Evolutionary conservation across 2,113 vertebrate genomes (phyloP), one percentile per base, ranked within the genome.

Genomic region (Hemichromis elongatus): DNA sequence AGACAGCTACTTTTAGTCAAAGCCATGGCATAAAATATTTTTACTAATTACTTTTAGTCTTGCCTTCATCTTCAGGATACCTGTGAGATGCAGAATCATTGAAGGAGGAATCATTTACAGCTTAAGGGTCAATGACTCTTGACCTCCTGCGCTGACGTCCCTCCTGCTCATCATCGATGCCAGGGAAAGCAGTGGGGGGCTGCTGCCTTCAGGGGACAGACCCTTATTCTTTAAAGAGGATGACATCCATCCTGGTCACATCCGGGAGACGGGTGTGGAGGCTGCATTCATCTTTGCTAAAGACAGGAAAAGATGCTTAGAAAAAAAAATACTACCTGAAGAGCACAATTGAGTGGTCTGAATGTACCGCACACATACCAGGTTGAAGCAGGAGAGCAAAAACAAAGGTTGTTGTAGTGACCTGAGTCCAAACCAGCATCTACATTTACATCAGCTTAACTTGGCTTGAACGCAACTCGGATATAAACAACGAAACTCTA

Each of bases 91-190:
- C 88, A 56, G 96, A 93, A 11, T 96, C 96, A 19, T 80, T 94
- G 59, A 97, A 81, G 2, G 96, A 96, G 1, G 92, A 86, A 37
- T 97, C 96, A 1, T 12, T 50, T 52, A 91, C 94, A 26, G 93
- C 42, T 57, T 97, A 97, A 16, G 98, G 92, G 70, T 98, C 97
- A 5, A 97, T 88, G 37, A 95, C 97, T 55, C 93, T 95, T 2
- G 98, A 99, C 40, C 96, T 95, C 13, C 98, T 93, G 61, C 98
- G 96, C 81, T 98, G 97, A 55, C 96, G 92, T 42, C 97, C 95
- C 80, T 99, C 98, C 81, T 89, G 93, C 45, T 99, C 98, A 5
- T 99, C 98, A 1, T 99, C 97, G 8, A 99, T 99, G 12, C 96
- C 93, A 0, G 97, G 96, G 33, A 98, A 97, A 28, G 88, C 28